phyloP scores from a whole-genome alignment of 2,113 vertebrate species.

The Pithys albifrons region DNA sequence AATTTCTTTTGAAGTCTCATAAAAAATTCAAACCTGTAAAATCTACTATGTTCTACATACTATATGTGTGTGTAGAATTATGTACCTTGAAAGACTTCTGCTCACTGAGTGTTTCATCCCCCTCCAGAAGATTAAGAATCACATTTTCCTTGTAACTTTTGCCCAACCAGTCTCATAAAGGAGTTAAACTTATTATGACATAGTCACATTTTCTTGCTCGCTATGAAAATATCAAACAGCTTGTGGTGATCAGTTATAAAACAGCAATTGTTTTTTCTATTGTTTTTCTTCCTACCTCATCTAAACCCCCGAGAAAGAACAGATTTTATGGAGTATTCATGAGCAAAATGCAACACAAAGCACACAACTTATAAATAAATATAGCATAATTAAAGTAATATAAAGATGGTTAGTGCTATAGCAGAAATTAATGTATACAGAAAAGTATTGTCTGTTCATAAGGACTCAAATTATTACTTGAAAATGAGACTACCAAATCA shows the following conservation, averaged over 20 bases:
- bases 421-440: neutral
- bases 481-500: slow-evolving; percentile 4
- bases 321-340: neutral
- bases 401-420: neutral
- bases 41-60: neutral
- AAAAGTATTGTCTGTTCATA: slow-evolving; percentile 5
- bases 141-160: neutral
- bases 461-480: slow-evolving; percentile 7
- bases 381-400: neutral
- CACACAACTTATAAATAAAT: neutral
- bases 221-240: neutral
- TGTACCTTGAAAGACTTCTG: neutral
- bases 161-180: neutral
- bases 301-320: neutral
- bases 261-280: neutral
- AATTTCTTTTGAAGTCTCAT: neutral
- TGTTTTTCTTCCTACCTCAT: neutral
- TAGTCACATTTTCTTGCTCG: neutral
- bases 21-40: neutral
- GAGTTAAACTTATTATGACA: neutral
- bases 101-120: neutral
- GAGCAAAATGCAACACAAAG: neutral
- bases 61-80: neutral
- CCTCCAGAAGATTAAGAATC: neutral
- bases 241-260: neutral